These are phyloP conservation scores for Myanophis thanlyinensis DNA, from an alignment of 2,113 vertebrate genomes.

Conservation along the genomic window DNA sequence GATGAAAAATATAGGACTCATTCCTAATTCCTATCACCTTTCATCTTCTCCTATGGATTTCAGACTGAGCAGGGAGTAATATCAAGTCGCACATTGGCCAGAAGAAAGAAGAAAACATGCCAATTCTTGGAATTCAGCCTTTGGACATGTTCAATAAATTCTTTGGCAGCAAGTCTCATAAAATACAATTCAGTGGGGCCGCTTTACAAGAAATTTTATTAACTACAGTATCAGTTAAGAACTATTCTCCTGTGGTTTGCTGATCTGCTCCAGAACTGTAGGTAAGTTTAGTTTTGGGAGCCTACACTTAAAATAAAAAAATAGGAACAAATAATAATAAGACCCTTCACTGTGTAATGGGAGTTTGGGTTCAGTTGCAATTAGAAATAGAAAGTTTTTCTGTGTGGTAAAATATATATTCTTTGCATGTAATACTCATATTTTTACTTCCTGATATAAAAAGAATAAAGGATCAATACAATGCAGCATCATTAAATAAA, in stretches of 20 bases:
- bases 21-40: neutral
- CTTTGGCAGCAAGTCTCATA: neutral
- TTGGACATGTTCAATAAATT: neutral
- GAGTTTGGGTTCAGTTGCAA: neutral
- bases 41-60: neutral
- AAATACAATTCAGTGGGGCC: neutral
- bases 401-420: neutral
- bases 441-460: neutral
- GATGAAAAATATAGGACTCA: neutral
- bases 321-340: neutral
- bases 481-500: neutral
- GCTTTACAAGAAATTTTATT: neutral
- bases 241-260: fast-evolving
- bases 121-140: neutral
- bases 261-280: neutral
- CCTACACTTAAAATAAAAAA: neutral
- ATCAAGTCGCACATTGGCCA: conserved; percentile 1
- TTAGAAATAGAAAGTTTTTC: neutral
- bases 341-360: no score
- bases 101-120: neutral
- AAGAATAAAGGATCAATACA: neutral
- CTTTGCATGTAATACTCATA: neutral
- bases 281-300: neutral
- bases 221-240: neutral
- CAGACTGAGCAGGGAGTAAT: neutral